phyloP scores from a whole-genome alignment of 1,140 invertebrate species.

The Halesus radiatus region DNA sequence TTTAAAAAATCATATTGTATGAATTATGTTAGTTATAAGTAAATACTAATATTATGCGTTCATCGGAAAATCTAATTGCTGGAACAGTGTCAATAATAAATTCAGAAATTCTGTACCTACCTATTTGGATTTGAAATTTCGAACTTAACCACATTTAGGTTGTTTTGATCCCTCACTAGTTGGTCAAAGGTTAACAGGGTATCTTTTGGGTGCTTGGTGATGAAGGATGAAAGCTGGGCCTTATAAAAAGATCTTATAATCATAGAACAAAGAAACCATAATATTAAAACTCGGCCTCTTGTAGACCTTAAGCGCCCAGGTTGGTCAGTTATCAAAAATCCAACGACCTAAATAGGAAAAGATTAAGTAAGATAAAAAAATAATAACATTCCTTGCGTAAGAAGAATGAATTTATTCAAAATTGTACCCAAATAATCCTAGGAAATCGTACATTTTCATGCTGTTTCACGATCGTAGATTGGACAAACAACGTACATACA shows the following conservation, averaged over 20 bases:
- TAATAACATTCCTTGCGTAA: no score
- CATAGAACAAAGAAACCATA: constrained; percentile 23
- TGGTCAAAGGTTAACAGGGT: neutral
- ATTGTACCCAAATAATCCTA: no score
- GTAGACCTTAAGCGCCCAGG: neutral
- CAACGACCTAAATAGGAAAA: neutral
- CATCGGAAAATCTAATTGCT: no score
- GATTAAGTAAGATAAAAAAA: neutral
- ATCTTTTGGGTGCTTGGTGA: constrained; percentile 9
- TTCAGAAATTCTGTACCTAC: no score
- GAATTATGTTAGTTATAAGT: no score
- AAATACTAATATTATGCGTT: no score
- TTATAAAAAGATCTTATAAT: constrained; percentile 10
- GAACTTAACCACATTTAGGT: neutral
- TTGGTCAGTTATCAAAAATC: constrained; percentile 14
- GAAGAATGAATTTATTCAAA: no score
- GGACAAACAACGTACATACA: neutral
- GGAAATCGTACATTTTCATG: no score
- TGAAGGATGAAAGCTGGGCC: constrained; percentile 9
- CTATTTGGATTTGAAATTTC: no score
- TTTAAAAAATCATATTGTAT: no score
- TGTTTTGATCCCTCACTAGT: constrained; percentile 5
- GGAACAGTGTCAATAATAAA: no score
- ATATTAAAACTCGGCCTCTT: neutral
- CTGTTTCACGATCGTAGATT: no score